Evolutionary conservation across 2,888 invertebrate species (phyloP).

Genomic region (Cenopis cana): DNA sequence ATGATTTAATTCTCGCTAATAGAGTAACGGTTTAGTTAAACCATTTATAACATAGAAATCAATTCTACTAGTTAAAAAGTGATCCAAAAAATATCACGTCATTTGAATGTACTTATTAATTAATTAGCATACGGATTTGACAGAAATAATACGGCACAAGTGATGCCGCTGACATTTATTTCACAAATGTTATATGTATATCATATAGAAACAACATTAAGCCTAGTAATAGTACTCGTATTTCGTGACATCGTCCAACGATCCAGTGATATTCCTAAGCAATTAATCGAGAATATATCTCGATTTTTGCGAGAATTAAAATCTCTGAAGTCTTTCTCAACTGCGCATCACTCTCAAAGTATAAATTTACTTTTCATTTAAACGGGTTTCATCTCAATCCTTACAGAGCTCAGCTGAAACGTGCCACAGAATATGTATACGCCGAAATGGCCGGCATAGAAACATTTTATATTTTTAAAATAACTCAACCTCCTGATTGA

Average conservation of each 20-base stretch:
- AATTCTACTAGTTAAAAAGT: not conserved
- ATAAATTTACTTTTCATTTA: constrained; percentile 3
- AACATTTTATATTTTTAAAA: constrained; percentile 21
- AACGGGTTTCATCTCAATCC: constrained; percentile 11
- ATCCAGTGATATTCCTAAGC: not conserved
- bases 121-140: not conserved
- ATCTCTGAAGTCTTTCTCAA: not conserved
- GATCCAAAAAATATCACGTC: not conserved
- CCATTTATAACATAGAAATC: constrained; percentile 8
- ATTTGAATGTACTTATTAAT: not conserved
- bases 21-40: not conserved
- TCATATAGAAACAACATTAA: too few relatives aligned
- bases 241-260: not conserved
- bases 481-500: constrained; percentile 32
- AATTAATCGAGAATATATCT: not conserved
- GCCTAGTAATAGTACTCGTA: too few relatives aligned
- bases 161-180: too few relatives aligned
- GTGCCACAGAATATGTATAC: constrained; percentile 34
- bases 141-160: not conserved
- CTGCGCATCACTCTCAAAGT: not conserved
- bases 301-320: not conserved
- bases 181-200: too few relatives aligned
- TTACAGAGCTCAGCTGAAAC: constrained; percentile 20
- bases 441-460: not conserved
- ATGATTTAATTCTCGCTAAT: too few relatives aligned